A percentile compares a stretch with the other conserved stretches of the same genome.
These are phyloP conservation scores for Hedya salicella DNA, from an alignment of 2,888 invertebrate genomes.

Conservation along the genomic window DNA sequence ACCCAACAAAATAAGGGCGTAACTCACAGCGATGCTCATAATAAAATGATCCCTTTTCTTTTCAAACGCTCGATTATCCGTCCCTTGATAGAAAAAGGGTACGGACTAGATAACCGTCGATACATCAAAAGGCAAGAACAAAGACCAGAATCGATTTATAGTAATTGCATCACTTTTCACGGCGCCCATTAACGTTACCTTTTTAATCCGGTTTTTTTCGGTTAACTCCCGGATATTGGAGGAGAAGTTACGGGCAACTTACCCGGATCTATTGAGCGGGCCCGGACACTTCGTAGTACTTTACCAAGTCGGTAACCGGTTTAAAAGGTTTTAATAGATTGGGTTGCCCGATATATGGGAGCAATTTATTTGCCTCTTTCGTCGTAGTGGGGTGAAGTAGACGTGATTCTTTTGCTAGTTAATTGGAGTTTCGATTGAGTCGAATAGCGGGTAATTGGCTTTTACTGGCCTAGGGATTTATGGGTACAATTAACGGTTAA, in stretches of 20 bases:
- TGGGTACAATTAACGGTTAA: conserved; percentile 35
- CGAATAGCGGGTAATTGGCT: conserved; percentile 39
- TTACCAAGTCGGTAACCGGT: conserved; percentile 37
- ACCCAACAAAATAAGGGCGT: not conserved
- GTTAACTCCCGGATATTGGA: conserved; percentile 43
- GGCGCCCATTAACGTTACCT: conserved; percentile 40
- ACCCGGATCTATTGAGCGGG: conserved; percentile 40
- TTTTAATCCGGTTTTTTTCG: conserved; percentile 44
- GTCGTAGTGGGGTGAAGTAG: conserved; percentile 22
- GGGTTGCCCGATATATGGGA: conserved; percentile 42
- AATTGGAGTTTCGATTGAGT: conserved; percentile 43
- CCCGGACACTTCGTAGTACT: conserved; percentile 42
- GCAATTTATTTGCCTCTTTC: conserved; percentile 43
- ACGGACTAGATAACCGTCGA: conserved; percentile 39
- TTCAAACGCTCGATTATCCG: conserved; percentile 17
- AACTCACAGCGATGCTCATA: not conserved
- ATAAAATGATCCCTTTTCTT: not conserved
- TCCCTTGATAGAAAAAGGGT: conserved; percentile 38
- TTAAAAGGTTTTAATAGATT: conserved; percentile 44
- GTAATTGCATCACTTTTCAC: conserved; percentile 44
- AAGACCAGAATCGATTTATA: conserved; percentile 41
- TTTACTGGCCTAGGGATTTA: conserved; percentile 36
- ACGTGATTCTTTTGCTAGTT: conserved; percentile 41
- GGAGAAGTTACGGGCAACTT: conserved; percentile 42
- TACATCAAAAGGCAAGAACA: conserved; percentile 43